Percentiles rank a stretch among this genome's conserved stretches.
Conservation (phyloP, 2,888 invertebrate species). For the Apodemia duryi region DNA sequence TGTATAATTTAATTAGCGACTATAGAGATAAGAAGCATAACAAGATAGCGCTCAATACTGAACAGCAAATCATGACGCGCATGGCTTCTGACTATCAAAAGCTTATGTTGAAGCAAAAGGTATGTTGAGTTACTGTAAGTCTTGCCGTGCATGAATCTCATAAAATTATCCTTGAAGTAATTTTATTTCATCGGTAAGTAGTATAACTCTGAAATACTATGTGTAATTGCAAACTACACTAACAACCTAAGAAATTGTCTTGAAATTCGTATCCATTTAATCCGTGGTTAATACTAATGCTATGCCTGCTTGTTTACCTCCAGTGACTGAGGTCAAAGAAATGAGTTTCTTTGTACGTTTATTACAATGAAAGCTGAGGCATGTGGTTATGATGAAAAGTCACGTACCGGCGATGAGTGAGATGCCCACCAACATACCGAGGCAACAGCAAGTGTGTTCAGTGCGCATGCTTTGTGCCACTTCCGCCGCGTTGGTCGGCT, state of each 20-base stretch:
- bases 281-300: no score
- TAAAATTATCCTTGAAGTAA: no score
- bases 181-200: no score
- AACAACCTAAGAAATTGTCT: no score
- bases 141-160: no score
- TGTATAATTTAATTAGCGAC: conserved; percentile 97
- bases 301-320: background rate
- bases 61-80: conserved; percentile 97
- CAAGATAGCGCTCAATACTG: conserved; percentile 94
- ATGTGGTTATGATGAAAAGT: background rate
- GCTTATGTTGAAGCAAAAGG: conserved; percentile 97
- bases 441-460: conserved; percentile 74
- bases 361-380: background rate
- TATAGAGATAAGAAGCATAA: conserved; percentile 94
- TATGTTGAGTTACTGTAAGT: conserved; percentile 40
- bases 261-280: no score
- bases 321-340: background rate
- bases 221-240: no score
- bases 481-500: conserved; percentile 63
- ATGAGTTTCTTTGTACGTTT: background rate
- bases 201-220: no score
- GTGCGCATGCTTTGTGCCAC: conserved; percentile 60
- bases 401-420: conserved; percentile 72
- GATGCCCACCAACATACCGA: conserved; percentile 75
- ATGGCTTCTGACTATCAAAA: conserved; percentile 99